Evolutionary conservation across 2,113 vertebrate genomes (phyloP).

Genomic region (Aegithalos caudatus): DNA sequence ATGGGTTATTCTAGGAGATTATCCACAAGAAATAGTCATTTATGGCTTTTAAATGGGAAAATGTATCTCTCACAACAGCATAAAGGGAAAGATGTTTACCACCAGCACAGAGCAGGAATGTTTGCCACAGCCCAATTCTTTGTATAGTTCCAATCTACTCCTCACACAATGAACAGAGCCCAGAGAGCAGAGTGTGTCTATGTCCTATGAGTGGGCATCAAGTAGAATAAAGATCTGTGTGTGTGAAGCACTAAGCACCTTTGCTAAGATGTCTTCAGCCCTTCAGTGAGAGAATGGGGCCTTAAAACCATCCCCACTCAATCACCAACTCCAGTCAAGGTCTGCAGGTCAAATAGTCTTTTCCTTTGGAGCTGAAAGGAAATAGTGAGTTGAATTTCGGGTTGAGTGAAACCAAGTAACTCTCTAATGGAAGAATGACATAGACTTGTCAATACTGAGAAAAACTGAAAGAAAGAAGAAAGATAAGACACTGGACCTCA

Average conservation of each 20-base stretch:
- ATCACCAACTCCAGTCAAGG: background rate
- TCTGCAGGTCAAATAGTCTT: background rate
- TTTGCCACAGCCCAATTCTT: background rate
- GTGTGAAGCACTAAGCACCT: background rate
- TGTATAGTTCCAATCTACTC: no score
- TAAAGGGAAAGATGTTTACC: background rate
- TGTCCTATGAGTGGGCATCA: background rate
- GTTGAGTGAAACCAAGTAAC: background rate
- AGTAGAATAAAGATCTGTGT: background rate
- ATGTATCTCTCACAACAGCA: background rate
- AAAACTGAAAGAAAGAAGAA: background rate
- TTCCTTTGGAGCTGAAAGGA: background rate
- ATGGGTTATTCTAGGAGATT: background rate
- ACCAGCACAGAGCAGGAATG: background rate
- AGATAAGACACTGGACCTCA: background rate
- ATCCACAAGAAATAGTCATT: background rate
- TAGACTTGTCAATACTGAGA: background rate
- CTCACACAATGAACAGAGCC: background rate
- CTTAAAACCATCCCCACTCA: background rate
- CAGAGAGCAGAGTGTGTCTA: rapidly evolving
- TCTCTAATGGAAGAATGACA: background rate
- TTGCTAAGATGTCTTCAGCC: background rate
- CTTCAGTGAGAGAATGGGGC: background rate
- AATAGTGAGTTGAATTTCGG: background rate
- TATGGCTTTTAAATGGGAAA: background rate